Conservation (phyloP, 2,888 invertebrate species). For the Beris chalybata region DNA sequence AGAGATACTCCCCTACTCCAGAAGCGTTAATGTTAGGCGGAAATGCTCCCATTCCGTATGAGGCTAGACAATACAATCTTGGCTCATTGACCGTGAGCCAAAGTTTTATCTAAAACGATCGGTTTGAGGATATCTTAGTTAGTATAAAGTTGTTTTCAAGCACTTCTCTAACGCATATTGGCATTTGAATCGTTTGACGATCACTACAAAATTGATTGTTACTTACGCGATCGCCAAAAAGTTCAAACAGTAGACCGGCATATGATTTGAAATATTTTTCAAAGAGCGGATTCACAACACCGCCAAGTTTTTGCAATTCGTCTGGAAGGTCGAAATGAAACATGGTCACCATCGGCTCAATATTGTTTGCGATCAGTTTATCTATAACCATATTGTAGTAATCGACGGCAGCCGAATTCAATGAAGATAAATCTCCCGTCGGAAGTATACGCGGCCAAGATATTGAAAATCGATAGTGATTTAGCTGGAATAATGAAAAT, state of each 20-base stretch:
- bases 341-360: slow-evolving; percentile 64
- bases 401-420: slow-evolving; percentile 63
- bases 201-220: slow-evolving; percentile 46
- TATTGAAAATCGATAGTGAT: slow-evolving; percentile 63
- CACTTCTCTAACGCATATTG: too few species aligned
- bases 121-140: not conserved
- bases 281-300: slow-evolving; percentile 57
- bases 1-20: slow-evolving; percentile 58
- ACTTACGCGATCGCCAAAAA: slow-evolving; percentile 58
- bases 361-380: slow-evolving; percentile 62
- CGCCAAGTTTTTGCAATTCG: slow-evolving; percentile 60
- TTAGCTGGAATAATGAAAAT: slow-evolving; percentile 40
- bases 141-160: too few species aligned
- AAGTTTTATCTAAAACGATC: slow-evolving; percentile 50
- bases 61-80: slow-evolving; percentile 52
- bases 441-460: slow-evolving; percentile 69
- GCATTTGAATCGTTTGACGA: not conserved
- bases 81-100: slow-evolving; percentile 67
- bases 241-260: slow-evolving; percentile 55
- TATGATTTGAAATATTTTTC: slow-evolving; percentile 60
- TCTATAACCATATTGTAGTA: slow-evolving; percentile 69
- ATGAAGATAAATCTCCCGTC: slow-evolving; percentile 58
- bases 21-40: slow-evolving; percentile 53
- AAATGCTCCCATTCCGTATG: slow-evolving; percentile 56
- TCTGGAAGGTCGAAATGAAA: slow-evolving; percentile 62